Evolutionary conservation across 2,113 vertebrate genomes (phyloP), one percentile per base, ranked within the genome.

Genomic region (Ciconia boyciana): DNA sequence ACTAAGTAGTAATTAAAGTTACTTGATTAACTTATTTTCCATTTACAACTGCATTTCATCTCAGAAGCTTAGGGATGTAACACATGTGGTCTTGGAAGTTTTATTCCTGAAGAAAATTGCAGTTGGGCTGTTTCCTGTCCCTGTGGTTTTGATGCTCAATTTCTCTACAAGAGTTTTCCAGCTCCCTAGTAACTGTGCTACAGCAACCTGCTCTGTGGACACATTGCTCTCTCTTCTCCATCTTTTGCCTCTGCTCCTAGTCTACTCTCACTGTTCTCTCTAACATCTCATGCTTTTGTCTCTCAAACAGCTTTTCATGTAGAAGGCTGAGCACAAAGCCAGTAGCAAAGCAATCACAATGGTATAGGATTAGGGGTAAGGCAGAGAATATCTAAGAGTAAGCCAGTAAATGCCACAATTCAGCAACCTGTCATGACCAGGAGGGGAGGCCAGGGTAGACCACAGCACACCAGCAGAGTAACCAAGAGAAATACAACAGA

Each of bases 391-490:
- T 31, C 21, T 7, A 44, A 25, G 25, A 19, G n/a, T 16, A 34
- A 86, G 44, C 5, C 71, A 74, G 44, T 34, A 76, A 83, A 86
- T 13, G 5, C 36, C 34, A 26, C 32, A 60, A 5, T 26, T 90
- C 57, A 64, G 44, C 57, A 34, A 21, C 1, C 2, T 6, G 15
- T 29, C 57, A 29, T 2, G 11, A 28, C 11, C 52, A 55, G 25
- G 20, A 54, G 4, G 4, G 17, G n/a, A 79, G 16, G 13, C 31
- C 60, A 49, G 22, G 28, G 16, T 41, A 26, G 26, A 68, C 29
- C 28, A 39, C 3, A 4, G 46, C 32, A 68, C 0, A 0, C 36
- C 48, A 54, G 22, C 34, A 64, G 12, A 54, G 25, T 5, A 25
- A 58, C 7, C 51, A n/a, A 17, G 32, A 66, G 28, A 68, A 58